These are phyloP conservation scores for Parauchenoglanis punctatus DNA, from an alignment of 2,797 vertebrate species.

Conservation along the genomic window DNA sequence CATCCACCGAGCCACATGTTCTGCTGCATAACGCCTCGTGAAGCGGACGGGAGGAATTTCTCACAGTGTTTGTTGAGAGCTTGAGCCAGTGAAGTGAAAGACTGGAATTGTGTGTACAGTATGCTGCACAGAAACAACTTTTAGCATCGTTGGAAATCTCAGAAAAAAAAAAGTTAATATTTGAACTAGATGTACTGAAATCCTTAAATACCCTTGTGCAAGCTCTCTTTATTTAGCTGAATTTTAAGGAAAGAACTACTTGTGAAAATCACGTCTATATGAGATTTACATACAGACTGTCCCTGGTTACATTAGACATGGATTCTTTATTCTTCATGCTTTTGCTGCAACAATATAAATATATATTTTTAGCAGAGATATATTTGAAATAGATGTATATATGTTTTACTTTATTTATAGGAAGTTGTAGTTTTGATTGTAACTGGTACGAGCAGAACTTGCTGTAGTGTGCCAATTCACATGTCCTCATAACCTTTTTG, in stretches of 20 bases:
- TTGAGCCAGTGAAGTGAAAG: not conserved
- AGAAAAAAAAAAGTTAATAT: not conserved
- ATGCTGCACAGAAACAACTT: not conserved
- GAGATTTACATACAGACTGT: not conserved
- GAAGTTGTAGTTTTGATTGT: slow-evolving; percentile 24
- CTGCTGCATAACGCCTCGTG: not conserved
- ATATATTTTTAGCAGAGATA: slow-evolving; percentile 45
- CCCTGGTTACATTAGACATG: not conserved
- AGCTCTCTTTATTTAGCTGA: not conserved
- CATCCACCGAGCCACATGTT: not conserved
- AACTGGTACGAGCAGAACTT: slow-evolving; percentile 26
- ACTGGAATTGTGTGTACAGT: not conserved
- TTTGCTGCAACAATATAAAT: slow-evolving; percentile 12
- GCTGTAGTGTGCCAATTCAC: slow-evolving; percentile 15
- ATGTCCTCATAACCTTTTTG: not conserved
- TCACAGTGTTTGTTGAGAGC: not conserved
- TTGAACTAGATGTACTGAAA: not conserved
- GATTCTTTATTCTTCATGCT: not conserved
- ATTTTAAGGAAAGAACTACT: not conserved
- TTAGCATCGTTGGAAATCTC: not conserved
- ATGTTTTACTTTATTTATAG: slow-evolving; percentile 53
- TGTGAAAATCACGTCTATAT: not conserved
- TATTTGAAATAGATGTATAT: slow-evolving; percentile 45
- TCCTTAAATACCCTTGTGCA: not conserved
- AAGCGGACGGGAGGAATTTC: not conserved